Evolutionary conservation across 1,140 invertebrate genomes (phyloP).

Genomic region (Drosophila gunungcola): DNA sequence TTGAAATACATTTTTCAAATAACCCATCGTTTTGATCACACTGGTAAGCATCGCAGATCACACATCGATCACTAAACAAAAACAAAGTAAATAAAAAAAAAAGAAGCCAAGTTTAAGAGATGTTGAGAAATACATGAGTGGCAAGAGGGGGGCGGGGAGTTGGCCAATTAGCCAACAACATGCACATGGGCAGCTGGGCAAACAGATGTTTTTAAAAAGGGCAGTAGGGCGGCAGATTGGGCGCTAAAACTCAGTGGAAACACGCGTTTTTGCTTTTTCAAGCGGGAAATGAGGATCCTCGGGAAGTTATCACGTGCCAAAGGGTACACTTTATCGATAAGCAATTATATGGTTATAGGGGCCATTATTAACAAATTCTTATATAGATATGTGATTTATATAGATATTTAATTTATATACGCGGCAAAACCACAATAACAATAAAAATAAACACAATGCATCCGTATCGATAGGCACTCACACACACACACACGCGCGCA

Average conservation of each 20-base stretch:
- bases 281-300: slow-evolving; percentile 28
- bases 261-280: slow-evolving; percentile 8
- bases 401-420: slow-evolving; percentile 13
- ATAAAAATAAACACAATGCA: slow-evolving; percentile 43
- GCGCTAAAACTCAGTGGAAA: background rate
- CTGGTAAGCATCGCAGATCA: slow-evolving; percentile 32
- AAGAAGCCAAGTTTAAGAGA: slow-evolving; percentile 15
- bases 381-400: background rate
- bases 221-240: slow-evolving; percentile 48
- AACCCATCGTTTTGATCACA: slow-evolving; percentile 12
- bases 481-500: slow-evolving; percentile 24
- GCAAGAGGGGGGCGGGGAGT: background rate
- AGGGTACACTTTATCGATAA: slow-evolving; percentile 11
- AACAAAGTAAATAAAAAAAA: slow-evolving; percentile 31
- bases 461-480: slow-evolving; percentile 35
- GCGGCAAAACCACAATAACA: slow-evolving; percentile 25
- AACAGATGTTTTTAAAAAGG: slow-evolving; percentile 76
- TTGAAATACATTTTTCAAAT: slow-evolving; percentile 12
- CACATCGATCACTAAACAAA: slow-evolving; percentile 39
- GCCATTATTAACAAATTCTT: slow-evolving; percentile 2
- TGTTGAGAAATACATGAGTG: background rate
- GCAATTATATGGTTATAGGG: background rate
- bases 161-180: slow-evolving; percentile 40
- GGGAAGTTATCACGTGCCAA: slow-evolving; percentile 1
- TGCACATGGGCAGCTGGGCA: slow-evolving; percentile 51